A percentile compares a stretch with the other conserved stretches of the same genome.
These are phyloP conservation scores for Hypocryptadius cinnamomeus DNA, from an alignment of 2,113 vertebrate species.

Conservation along the genomic window DNA sequence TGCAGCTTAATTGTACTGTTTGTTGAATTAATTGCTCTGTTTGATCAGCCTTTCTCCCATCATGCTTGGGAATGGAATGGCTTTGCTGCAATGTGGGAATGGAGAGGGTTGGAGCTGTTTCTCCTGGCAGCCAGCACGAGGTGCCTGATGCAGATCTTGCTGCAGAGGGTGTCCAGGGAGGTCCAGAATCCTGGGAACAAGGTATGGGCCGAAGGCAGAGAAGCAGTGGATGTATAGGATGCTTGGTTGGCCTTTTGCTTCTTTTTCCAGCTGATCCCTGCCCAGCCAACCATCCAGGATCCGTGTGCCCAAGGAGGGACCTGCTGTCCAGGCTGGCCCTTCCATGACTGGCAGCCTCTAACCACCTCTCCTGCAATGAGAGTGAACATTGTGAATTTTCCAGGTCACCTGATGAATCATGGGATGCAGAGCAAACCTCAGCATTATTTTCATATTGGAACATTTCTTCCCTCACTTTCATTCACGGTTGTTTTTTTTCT, in stretches of 20 bases:
- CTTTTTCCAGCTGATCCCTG: not conserved
- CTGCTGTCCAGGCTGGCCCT: not conserved
- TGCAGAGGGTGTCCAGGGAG: not conserved
- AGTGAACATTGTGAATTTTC: rapidly evolving
- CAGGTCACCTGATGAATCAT: not conserved
- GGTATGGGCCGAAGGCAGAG: not conserved
- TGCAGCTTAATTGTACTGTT: conserved; percentile 68
- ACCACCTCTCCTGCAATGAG: not conserved
- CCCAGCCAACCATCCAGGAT: not conserved
- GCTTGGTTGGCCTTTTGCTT: not conserved
- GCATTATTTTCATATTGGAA: not conserved
- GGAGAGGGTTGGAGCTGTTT: not conserved
- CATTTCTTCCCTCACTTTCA: not conserved
- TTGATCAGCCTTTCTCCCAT: conserved; percentile 62
- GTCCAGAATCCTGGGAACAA: not conserved
- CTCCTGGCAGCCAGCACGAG: not conserved
- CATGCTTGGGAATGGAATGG: conserved; percentile 37
- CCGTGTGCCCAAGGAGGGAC: rapidly evolving
- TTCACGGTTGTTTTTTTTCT: not conserved
- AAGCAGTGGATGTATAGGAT: not conserved
- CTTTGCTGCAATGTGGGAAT: conserved; percentile 34
- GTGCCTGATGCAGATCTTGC: not conserved
- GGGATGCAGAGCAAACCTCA: not conserved
- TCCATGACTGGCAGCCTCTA: not conserved
- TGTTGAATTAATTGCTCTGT: conserved; percentile 78